Conservation (phyloP, 2,888 invertebrate species). For the Oxycera nigricornis region DNA sequence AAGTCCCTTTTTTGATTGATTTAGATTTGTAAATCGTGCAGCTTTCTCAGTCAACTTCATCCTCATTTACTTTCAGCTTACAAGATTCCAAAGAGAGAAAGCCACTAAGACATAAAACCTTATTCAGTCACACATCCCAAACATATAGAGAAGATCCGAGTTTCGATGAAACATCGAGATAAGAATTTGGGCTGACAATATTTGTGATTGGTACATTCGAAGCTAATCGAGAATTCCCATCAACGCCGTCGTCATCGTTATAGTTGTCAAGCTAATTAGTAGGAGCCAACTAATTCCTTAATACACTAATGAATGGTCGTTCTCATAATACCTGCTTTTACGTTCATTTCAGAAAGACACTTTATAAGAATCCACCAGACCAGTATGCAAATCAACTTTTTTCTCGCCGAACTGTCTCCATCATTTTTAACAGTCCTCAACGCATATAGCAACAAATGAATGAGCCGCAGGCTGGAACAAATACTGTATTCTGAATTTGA, state of each 20-base stretch:
- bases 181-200: slow-evolving; percentile 36
- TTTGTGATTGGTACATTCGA: slow-evolving; percentile 9
- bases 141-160: neutral
- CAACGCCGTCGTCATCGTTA: slow-evolving; percentile 13
- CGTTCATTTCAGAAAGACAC: slow-evolving; percentile 7
- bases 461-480: neutral
- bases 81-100: neutral
- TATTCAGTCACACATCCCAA: neutral
- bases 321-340: slow-evolving; percentile 28
- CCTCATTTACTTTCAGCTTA: too few relatives aligned
- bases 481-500: slow-evolving; percentile 32
- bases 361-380: neutral
- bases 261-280: slow-evolving; percentile 39
- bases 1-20: too few relatives aligned
- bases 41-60: too few relatives aligned
- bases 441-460: neutral
- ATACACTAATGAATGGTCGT: slow-evolving; percentile 30
- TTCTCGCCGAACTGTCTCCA: neutral
- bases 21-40: too few relatives aligned
- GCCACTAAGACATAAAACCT: neutral
- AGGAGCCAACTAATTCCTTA: slow-evolving; percentile 39
- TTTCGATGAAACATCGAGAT: slow-evolving; percentile 24
- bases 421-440: too few relatives aligned
- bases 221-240: slow-evolving; percentile 20
- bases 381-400: slow-evolving; percentile 34